Evolutionary conservation across 2,888 invertebrate genomes (phyloP), one percentile per base, ranked within the genome.

Genomic region (Hydropsyche betteni): DNA sequence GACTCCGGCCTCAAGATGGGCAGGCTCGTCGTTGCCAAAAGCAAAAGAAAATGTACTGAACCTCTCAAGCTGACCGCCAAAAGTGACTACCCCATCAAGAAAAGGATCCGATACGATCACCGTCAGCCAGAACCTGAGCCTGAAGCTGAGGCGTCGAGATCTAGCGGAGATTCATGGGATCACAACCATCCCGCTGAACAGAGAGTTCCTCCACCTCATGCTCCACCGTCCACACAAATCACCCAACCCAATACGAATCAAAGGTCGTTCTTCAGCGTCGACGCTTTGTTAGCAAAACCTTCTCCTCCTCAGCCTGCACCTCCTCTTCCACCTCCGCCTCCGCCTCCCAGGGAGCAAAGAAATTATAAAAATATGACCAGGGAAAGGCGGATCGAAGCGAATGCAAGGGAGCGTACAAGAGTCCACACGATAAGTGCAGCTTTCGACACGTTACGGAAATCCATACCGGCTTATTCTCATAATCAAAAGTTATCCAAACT

Each of bases 341-440:
- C 78, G 50, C 78, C 79, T 5, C 84, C 85, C 0, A 87, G 90
- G 74, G 92, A 94, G 79, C 94, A 95, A 82, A 88, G 95, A 79
- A 97, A 97, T 83, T 97, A 97, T 85, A 97, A 97, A 83, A 97
- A 96, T 83, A 97, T 97, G 96, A 97, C 95, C 0, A 88, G 96
- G 24, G 97, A 97, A 83, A 87, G 97, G 80, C 88, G 97, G 80
- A 95, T 97, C 82, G 97, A 98, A 83, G 97, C 97, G 0, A 98
- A 98, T 83, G 97, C 97, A 0, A 88, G 97, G 5, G 97, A 98
- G 83, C 86, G 97, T 76, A 96, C 97, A 5, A 88, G 97, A 72
- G 97, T 98, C 0, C 97, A 98, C 84, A 97, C 97, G 0, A 98
- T 98, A 80, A 96, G 96, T 82, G 97, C 97, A 0, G 97, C 97